A percentile compares a stretch with the other conserved stretches of the same genome.
phyloP scores from a whole-genome alignment of 2,888 invertebrate species.

The Leucophenga montana region DNA sequence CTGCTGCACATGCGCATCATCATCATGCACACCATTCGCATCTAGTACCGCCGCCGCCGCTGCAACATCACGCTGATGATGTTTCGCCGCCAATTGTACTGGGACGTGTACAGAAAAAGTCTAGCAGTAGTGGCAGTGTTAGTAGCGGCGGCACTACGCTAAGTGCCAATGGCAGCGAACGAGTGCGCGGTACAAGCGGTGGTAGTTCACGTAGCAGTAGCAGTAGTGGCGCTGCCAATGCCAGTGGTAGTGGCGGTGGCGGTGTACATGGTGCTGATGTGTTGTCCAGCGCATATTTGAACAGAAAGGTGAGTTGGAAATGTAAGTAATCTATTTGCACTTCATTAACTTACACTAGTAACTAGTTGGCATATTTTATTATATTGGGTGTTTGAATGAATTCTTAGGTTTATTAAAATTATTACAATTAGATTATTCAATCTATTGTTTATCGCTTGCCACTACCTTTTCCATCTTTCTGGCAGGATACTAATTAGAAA shows the following conservation, averaged over 20 bases:
- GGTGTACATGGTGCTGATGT: constrained; percentile 39
- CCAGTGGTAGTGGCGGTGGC: constrained; percentile 30
- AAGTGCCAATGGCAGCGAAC: constrained; percentile 42
- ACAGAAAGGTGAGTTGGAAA: constrained; percentile 69
- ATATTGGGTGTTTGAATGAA: too few species aligned
- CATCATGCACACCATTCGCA: constrained; percentile 23
- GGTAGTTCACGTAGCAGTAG: constrained; percentile 49
- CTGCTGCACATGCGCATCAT: constrained; percentile 33
- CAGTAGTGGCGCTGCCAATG: constrained; percentile 39
- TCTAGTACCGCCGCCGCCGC: constrained; percentile 56
- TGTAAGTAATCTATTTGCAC: constrained; percentile 59
- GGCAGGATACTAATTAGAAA: too few species aligned
- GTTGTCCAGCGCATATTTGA: constrained; percentile 62
- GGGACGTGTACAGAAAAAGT: constrained; percentile 65
- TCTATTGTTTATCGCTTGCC: too few species aligned
- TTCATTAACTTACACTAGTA: constrained; percentile 3
- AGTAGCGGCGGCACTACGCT: constrained; percentile 42
- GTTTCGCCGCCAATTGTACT: constrained; percentile 63
- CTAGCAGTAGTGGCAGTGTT: constrained; percentile 46
- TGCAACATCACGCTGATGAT: constrained; percentile 64
- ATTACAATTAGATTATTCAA: too few species aligned
- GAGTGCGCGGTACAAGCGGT: constrained; percentile 50
- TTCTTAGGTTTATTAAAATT: too few species aligned
- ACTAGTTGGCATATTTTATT: neutral
- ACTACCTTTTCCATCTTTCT: too few species aligned